Evolutionary conservation across 2,113 vertebrate species (phyloP).

Genomic region (Cranoglanis bouderius): DNA sequence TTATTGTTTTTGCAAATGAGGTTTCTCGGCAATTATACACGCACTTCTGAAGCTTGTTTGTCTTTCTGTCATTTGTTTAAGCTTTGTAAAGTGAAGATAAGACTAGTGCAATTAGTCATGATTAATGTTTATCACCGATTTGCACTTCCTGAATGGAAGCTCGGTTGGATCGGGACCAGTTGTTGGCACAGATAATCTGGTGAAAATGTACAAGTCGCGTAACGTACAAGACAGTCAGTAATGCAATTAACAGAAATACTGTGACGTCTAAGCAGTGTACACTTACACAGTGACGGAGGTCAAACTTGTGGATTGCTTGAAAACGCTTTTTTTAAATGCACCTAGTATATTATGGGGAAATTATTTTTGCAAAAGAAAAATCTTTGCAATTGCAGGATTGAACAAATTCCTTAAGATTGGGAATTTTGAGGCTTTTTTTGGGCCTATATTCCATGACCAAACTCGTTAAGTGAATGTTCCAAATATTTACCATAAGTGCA

Average conservation of each 20-base stretch:
- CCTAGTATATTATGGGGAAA: no score
- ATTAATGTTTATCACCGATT: conserved; percentile 4
- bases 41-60: not conserved
- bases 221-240: not conserved
- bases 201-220: not conserved
- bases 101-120: not conserved
- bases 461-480: not conserved
- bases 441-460: not conserved
- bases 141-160: not conserved
- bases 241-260: not conserved
- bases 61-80: not conserved
- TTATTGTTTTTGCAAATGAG: conserved; percentile 8
- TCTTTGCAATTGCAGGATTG: not conserved
- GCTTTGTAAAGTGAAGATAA: conserved; percentile 3
- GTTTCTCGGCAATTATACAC: not conserved
- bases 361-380: not conserved
- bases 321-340: not conserved
- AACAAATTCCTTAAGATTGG: not conserved
- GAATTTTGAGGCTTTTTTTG: not conserved
- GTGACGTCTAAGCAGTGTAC: not conserved
- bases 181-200: not conserved
- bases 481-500: not conserved
- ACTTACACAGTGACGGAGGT: not conserved
- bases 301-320: not conserved
- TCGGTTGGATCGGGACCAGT: not conserved